phyloP scores from a whole-genome alignment of 2,797 vertebrate species.

The Microhierax caerulescens region DNA sequence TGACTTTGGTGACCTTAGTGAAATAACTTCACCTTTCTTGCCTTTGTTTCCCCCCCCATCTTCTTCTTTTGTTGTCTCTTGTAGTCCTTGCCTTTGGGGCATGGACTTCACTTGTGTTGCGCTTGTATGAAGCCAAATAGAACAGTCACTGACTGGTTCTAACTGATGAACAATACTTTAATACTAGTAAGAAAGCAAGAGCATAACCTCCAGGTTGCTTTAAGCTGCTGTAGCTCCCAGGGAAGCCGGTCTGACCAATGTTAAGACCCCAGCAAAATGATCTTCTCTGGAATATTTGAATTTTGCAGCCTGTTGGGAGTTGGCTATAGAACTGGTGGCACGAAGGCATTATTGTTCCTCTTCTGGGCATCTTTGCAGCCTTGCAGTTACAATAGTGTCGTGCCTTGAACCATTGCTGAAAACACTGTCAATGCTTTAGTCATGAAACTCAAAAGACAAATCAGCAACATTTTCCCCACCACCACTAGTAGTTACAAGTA shows the following conservation, averaged over 20 bases:
- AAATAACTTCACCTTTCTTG: not conserved
- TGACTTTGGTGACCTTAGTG: not conserved
- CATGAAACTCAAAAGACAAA: not conserved
- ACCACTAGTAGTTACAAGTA: not conserved
- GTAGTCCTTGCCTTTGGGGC: not conserved
- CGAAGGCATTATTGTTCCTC: not conserved
- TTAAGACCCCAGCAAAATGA: not conserved
- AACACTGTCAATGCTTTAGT: not conserved
- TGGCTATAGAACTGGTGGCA: not conserved
- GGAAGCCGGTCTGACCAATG: not conserved
- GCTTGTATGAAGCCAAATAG: not conserved
- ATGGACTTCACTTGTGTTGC: not conserved
- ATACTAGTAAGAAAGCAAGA: not conserved
- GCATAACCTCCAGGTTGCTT: not conserved
- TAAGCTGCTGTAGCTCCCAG: not conserved
- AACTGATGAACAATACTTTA: not conserved
- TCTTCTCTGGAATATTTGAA: not conserved
- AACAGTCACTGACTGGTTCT: not conserved
- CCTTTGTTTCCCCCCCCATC: not conserved
- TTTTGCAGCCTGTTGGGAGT: not conserved
- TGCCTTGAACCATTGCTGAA: conserved; percentile 2
- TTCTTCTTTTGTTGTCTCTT: not conserved
- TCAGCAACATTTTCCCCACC: not conserved
- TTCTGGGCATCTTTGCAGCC: not conserved
- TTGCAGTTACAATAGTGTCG: not conserved